Base-by-base conservation (phyloP, 2,888 invertebrate species). In the Nemotelus pantherinus region DNA sequence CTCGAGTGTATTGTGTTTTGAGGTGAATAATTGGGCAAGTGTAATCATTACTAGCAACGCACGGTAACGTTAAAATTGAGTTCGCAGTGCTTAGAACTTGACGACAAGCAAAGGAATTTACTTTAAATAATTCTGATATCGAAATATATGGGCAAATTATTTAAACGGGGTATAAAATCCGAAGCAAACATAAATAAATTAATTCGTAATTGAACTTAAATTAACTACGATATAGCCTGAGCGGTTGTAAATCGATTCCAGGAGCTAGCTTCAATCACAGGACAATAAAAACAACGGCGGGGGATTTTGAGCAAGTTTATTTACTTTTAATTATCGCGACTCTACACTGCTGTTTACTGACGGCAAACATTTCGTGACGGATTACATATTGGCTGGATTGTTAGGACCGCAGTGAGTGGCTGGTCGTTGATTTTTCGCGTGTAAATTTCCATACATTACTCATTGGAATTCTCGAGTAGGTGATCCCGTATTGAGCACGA, bases 351-450 rank as follows among this genome's bases (percentile, higher is more conserved):
- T 60, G 74, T 74, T 74, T 74, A 60, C 74, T 2, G 9, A 60
- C 60, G 63, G 74, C 74, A 74, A 74, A 74, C 74, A 74, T 74
- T 74, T 63, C 74, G 74, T 74, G 74, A 74, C 48, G 25, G 44
- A 74, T 60, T 74, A 74, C 48, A 48, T 25, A 47, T 48, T 39
- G 58, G 5, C 55, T 7, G 55, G 68, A 43, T 55, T 60, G 50
- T 50, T 39, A 70, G 65, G 65, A 65, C 47, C 41, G 45, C 47
- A 65, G 41, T 50, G 68, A 53, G 53, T 68, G 68, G 68, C 3
- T 43, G 70, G 39, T 50, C 41, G 70, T 7, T 10, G 70, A 70
- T 70, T 70, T 70, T 70, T 70, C 70, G 70, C 70, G 70, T 70
- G 70, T 55, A 41, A 70, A 55, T 70, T 70, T 3, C 53, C 43